phyloP scores from a whole-genome alignment of 2,888 invertebrate species.

The Gonocerus acuteangulatus region DNA sequence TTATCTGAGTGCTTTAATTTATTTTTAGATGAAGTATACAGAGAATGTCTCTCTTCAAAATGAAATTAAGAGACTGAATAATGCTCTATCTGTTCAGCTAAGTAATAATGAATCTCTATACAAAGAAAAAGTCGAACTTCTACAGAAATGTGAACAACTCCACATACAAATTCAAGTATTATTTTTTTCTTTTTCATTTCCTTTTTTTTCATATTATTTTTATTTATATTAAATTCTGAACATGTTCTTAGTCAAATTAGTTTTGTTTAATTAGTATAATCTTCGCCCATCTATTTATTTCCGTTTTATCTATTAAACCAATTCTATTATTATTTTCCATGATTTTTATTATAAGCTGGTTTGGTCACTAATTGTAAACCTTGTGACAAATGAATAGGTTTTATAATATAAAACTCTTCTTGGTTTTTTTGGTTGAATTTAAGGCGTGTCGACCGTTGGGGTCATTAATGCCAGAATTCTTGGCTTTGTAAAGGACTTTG shows the following conservation, averaged over 20 bases:
- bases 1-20: background rate
- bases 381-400: too few species aligned
- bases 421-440: too few species aligned
- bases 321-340: too few species aligned
- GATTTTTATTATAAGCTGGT: too few species aligned
- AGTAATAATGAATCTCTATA: slow-evolving; percentile 45
- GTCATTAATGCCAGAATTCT: too few species aligned
- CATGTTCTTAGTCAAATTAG: background rate
- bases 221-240: background rate
- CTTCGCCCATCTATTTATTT: too few species aligned
- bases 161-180: slow-evolving; percentile 27
- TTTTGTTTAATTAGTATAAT: too few species aligned
- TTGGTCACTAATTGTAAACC: too few species aligned
- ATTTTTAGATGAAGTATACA: slow-evolving; percentile 66
- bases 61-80: slow-evolving; percentile 72
- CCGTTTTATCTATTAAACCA: too few species aligned
- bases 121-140: slow-evolving; percentile 47
- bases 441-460: too few species aligned
- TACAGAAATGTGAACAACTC: slow-evolving; percentile 14
- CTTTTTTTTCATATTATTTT: background rate
- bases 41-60: slow-evolving; percentile 76
- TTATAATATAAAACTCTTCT: too few species aligned
- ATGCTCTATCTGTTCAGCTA: slow-evolving; percentile 43
- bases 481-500: too few species aligned
- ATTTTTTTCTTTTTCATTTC: background rate